phyloP scores from a whole-genome alignment of 2,113 vertebrate genomes.

The Mola mola region DNA sequence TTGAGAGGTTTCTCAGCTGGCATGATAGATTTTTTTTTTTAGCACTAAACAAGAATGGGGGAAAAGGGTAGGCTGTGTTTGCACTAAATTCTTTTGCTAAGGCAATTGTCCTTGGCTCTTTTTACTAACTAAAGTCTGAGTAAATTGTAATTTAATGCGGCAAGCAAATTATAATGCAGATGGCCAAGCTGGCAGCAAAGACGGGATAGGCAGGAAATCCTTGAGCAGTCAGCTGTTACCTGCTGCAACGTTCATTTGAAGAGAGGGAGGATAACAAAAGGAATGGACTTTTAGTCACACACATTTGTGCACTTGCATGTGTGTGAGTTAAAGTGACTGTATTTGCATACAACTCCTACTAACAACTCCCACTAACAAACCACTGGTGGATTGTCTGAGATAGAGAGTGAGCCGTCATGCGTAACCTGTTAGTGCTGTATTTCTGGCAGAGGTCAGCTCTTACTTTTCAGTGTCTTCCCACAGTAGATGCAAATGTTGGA shows the following conservation, averaged over 20 bases:
- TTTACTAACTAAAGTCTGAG: conserved; percentile 63
- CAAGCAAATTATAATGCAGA: conserved; percentile 74
- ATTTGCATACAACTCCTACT: conserved; percentile 69
- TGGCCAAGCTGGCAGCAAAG: conserved; percentile 58
- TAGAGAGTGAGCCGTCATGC: conserved; percentile 30
- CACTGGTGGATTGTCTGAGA: conserved; percentile 61
- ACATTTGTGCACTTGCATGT: conserved; percentile 2
- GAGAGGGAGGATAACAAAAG: conserved; percentile 42
- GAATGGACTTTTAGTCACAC: conserved; percentile 46
- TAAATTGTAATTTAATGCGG: conserved; percentile 71
- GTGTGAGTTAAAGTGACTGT: conserved; percentile 57
- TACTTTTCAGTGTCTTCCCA: neutral
- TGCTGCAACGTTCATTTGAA: conserved; percentile 63
- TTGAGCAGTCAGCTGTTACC: conserved; percentile 55
- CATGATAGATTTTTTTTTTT: conserved; percentile 71
- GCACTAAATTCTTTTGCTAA: conserved; percentile 58
- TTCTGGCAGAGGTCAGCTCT: conserved; percentile 56
- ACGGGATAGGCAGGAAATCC: conserved; percentile 58
- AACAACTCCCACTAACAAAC: conserved; percentile 73
- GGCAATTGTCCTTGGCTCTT: conserved; percentile 70
- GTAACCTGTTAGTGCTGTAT: conserved; percentile 50
- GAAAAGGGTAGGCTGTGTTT: conserved; percentile 53
- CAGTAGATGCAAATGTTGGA: conserved; percentile 37
- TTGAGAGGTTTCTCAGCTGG: conserved; percentile 48
- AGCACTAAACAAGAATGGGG: conserved; percentile 45